Percentiles rank a stretch among this genome's conserved stretches.
Conservation (phyloP, 2,888 invertebrate species). For the Eupithecia vulgata region DNA sequence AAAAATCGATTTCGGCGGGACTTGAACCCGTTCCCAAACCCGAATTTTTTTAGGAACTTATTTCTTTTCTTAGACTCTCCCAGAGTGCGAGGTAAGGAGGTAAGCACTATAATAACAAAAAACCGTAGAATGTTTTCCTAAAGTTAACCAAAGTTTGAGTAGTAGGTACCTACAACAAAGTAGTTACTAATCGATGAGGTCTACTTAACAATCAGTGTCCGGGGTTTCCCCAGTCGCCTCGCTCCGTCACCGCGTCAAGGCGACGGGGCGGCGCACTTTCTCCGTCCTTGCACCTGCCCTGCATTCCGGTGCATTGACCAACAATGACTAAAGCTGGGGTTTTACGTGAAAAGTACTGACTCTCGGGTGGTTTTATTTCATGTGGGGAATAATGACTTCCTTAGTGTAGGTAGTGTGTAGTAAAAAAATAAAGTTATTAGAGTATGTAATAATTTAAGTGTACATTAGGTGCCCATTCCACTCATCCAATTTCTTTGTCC, state of each 20-base stretch:
- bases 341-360: neutral
- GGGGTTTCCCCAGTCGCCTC: conserved; percentile 18
- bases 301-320: conserved; percentile 23
- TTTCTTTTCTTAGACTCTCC: too few relatives aligned
- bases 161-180: neutral
- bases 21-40: too few relatives aligned
- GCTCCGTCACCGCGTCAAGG: conserved; percentile 19
- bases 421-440: too few relatives aligned
- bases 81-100: too few relatives aligned
- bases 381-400: neutral
- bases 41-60: too few relatives aligned
- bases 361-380: neutral
- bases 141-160: neutral
- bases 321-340: neutral
- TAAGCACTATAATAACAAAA: too few relatives aligned
- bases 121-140: too few relatives aligned
- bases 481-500: too few relatives aligned
- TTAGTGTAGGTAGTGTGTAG: too few relatives aligned
- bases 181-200: conserved; percentile 1
- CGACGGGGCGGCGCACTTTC: conserved; percentile 23
- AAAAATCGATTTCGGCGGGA: too few relatives aligned
- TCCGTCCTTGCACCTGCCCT: conserved; percentile 24
- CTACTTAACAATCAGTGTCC: conserved; percentile 13
- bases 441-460: too few relatives aligned
- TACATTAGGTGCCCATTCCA: too few relatives aligned